Base-by-base conservation (phyloP, 2,888 invertebrate species). In the Monochamus alternatus region DNA sequence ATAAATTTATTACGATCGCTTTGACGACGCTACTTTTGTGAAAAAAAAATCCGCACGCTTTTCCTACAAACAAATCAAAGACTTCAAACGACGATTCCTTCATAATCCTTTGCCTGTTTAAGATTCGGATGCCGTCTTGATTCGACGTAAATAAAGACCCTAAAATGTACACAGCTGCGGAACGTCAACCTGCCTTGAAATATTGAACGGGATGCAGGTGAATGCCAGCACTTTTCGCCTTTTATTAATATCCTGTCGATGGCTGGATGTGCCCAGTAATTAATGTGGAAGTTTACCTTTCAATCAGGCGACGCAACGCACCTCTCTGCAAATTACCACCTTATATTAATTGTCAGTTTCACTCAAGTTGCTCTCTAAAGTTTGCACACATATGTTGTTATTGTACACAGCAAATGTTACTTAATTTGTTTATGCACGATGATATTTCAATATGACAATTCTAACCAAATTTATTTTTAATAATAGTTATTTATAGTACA, bases 101-200 rank as follows among this genome's bases (percentile, higher is more conserved):
- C 44, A 44, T 44, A 63, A 63, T 44, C 14, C 63, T 44, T 63
- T 63, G 63, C 44, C 60, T 63, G 22, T 44, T 63, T 63, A 63
- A 44, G 14, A 63, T 63, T 63, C 63, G 9, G 44, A 12, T 63
- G 38, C 38, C 38, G 44, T 63, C 63, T 63, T 44, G 44, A 44
- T 63, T 38, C 14, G 44, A 44, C 44, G 63, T 38, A 60, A 60
- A 63, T 63, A 63, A 63, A 22, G 43, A 43, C 63, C n/a, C 63
- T 44, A 44, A 44, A 63, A 63, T 44, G 10, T 63, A 14, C 43
- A 38, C 63, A 63, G 63, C 63, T 63, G 44, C 22, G 22, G 44
- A 44, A 63, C 38, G 63, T 63, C 63, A 63, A 14, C 63, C 22
- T 63, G 3, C 22, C 63, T 38, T 38, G n/a, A 63, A 63, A 63